Evolutionary conservation across 2,797 vertebrate species (phyloP), one percentile per base, ranked within the genome.

Genomic region (Chrosomus eos): DNA sequence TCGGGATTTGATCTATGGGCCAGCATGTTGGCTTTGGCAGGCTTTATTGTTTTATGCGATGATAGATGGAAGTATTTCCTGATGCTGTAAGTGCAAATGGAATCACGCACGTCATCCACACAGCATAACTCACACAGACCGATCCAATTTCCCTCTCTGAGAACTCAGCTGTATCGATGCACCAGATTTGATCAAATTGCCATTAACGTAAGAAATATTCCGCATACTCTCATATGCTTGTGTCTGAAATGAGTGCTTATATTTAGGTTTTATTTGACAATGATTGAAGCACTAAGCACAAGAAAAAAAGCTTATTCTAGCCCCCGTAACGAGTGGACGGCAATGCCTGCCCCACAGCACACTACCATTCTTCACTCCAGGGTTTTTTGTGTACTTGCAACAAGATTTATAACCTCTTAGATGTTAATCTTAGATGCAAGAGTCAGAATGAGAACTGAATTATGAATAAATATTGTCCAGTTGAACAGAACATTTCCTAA

Each of bases 61-160:
- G 92, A 94, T 91, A 86, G 92, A 93, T 93, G 86, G 86, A 90
- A 88, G 89, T 23, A 64, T 84, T 90, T 88, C 85, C 84, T 80
- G 73, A 89, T 79, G 87, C 82, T 87, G 89, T 89, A 88, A 84
- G 88, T 87, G 86, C 75, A 90, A 91, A 90, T 88, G 87, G 86
- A 88, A 89, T 87, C 80, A 87, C 28, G 73, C 84, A 80, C 43
- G 75, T 87, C 82, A 83, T 84, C 81, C 82, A 82, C 82, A 58
- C 80, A 76, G 85, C 86, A 86, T 73, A 66, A 83, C 82, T 82
- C 70, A 85, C 14, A 78, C 45, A 83, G 82, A 89, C 85, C 90
- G 85, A 92, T 90, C 82, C 86, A 88, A 88, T 90, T 87, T 86
- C 33, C 79, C 81, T 88, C 80, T 82, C 89, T 60, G 48, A 88